Conservation (phyloP, 1,140 invertebrate genomes). For the Lepidostoma basale region DNA sequence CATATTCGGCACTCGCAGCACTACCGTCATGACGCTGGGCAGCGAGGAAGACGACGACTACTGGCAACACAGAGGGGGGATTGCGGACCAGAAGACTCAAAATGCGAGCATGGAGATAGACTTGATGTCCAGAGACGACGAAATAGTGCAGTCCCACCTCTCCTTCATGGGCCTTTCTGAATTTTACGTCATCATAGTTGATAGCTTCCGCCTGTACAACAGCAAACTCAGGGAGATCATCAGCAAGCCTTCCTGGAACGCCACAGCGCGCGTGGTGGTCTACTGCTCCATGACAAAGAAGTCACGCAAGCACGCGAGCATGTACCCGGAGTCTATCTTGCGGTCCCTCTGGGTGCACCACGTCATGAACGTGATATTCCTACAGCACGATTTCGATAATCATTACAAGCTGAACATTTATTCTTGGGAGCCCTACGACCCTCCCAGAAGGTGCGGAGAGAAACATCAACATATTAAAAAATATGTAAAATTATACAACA, state of each 20-base stretch:
- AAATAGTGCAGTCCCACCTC: constrained; percentile 40
- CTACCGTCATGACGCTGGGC: constrained; percentile 37
- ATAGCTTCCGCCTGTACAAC: constrained; percentile 40
- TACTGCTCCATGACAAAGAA: constrained; percentile 19
- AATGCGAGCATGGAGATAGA: constrained; percentile 31
- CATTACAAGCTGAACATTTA: constrained; percentile 33
- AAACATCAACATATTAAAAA: constrained; percentile 32
- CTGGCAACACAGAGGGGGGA: not conserved
- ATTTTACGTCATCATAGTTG: constrained; percentile 40
- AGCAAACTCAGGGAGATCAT: constrained; percentile 41
- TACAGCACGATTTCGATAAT: constrained; percentile 38
- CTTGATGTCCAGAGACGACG: constrained; percentile 31
- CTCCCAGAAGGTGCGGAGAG: constrained; percentile 42
- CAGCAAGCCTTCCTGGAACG: constrained; percentile 40
- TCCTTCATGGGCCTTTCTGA: constrained; percentile 37
- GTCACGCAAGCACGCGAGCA: constrained; percentile 29
- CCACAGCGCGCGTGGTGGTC: constrained; percentile 36
- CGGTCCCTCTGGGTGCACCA: constrained; percentile 37
- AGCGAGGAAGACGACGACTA: constrained; percentile 30
- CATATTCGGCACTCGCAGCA: not conserved
- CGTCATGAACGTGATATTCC: constrained; percentile 36
- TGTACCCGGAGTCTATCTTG: constrained; percentile 38
- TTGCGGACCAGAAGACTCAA: not conserved
- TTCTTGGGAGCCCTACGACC: constrained; percentile 45
- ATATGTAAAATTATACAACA: constrained; percentile 24